Evolutionary conservation across 2,797 vertebrate species (phyloP).

Genomic region (Setipinna tenuifilis): DNA sequence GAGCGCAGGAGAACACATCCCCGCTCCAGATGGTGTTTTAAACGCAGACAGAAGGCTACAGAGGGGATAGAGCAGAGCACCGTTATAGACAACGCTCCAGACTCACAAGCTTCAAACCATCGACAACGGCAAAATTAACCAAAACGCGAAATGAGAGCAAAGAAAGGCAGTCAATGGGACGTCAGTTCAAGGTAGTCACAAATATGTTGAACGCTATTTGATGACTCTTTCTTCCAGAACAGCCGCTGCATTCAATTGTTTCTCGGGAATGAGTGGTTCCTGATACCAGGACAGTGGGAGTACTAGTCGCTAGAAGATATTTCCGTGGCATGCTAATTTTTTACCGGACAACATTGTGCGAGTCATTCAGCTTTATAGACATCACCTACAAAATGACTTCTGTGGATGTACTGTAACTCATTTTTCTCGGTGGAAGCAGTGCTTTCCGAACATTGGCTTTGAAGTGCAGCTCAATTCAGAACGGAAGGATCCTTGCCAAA

Average conservation of each 20-base stretch:
- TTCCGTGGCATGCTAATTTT: conserved; percentile 49
- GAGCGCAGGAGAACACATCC: conserved; percentile 58
- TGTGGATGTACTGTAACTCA: conserved; percentile 59
- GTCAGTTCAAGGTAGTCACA: conserved; percentile 38
- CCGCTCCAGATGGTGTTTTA: conserved; percentile 84
- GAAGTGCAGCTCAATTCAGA: conserved; percentile 53
- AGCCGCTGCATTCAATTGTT: conserved; percentile 43
- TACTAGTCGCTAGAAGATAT: conserved; percentile 56
- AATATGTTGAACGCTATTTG: conserved; percentile 43
- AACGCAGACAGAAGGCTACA: conserved; percentile 83
- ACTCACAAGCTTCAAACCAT: conserved; percentile 68
- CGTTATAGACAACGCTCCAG: conserved; percentile 66
- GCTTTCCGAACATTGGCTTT: conserved; percentile 30
- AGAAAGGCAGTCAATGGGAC: conserved; percentile 46
- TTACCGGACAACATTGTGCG: conserved; percentile 35
- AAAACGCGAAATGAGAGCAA: conserved; percentile 52
- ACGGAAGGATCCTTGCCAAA: conserved; percentile 64
- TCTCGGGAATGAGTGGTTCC: conserved; percentile 50
- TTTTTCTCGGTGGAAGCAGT: conserved; percentile 9
- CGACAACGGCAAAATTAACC: conserved; percentile 49
- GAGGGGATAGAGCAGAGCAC: conserved; percentile 74
- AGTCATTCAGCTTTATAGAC: conserved; percentile 36
- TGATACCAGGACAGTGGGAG: conserved; percentile 54
- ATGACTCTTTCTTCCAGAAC: conserved; percentile 44
- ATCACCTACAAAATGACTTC: conserved; percentile 35